Percentiles rank a stretch among this genome's conserved stretches.
Evolutionary conservation across 23 tunicate genomes (phyloP).

Genomic region (Trididemnum nubilum): DNA sequence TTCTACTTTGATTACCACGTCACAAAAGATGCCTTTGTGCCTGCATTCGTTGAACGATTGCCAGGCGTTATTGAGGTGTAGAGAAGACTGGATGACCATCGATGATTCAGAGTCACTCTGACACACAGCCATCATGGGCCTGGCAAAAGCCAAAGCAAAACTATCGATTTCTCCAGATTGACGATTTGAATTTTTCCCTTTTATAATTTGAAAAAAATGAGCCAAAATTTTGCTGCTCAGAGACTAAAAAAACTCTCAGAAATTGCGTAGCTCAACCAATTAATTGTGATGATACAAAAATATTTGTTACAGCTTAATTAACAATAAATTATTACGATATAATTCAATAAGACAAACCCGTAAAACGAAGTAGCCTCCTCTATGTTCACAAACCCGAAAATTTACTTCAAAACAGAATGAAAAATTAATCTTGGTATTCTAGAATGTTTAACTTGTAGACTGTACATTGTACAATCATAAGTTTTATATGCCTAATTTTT

Average conservation of each 20-base stretch:
- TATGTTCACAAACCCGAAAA: too few species aligned
- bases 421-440: too few species aligned
- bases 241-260: background rate
- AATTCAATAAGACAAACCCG: too few species aligned
- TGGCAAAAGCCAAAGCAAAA: background rate
- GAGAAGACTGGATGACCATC: slow-evolving; percentile 24
- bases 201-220: too few species aligned
- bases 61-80: slow-evolving; percentile 65
- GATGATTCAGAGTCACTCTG: slow-evolving; percentile 65
- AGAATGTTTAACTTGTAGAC: too few species aligned
- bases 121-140: slow-evolving; percentile 47
- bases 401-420: too few species aligned
- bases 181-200: background rate
- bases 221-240: slow-evolving; percentile 15
- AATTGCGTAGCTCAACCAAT: background rate
- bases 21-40: slow-evolving; percentile 78
- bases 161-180: background rate
- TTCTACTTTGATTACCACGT: slow-evolving; percentile 78
- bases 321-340: too few species aligned
- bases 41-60: slow-evolving; percentile 82
- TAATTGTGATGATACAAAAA: background rate
- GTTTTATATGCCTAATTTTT: too few species aligned
- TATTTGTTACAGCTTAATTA: background rate
- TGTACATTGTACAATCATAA: too few species aligned
- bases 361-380: too few species aligned